Base-by-base conservation (phyloP, 2,113 vertebrate genomes). In the Albula goreensis region DNA sequence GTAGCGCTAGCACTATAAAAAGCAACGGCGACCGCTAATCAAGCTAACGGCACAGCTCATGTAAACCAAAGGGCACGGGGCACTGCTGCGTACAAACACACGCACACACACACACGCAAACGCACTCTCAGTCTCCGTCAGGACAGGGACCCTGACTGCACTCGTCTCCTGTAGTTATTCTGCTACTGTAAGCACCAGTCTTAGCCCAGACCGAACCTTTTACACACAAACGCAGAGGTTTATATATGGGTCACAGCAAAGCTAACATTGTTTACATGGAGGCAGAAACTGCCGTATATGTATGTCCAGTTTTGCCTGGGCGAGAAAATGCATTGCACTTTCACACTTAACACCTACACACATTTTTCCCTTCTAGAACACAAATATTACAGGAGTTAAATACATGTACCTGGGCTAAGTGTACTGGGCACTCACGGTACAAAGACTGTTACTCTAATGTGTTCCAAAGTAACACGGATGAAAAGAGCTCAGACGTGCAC, bases 41-140 rank as follows among this genome's bases (percentile, higher is more conserved):
- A 85, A 78, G 84, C 52, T 41, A 41, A 70, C 81, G 25, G 50
- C 48, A 86, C 78, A 78, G 88, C 74, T 85, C 80, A 83, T 52
- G 22, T 83, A 50, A 70, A 79, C 52, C 15, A 19, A 52, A 60
- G 51, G 41, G 70, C 74, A 52, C 49, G 12, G 25, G 53, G 84
- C 48, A 78, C 31, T 78, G 17, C 83, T 57, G 52, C 56, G 74
- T 31, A 80, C 82, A 81, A 60, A 60, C 17, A 78, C 66, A 41
- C 63, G 74, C 41, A 10, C 80, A 80, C 87, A n/a, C 86, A 83
- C 84, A 80, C n/a, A 11, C 11, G 9, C 52, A 22, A 17, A 41
- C 66, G 31, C 31, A 41, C 31, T 41, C 31, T 41, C 31, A 41
- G 0, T 41, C 31, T 41, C 31, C 31, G 83, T 79, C 74, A 48